These are phyloP conservation scores for Heliornis fulica DNA, from an alignment of 2,113 vertebrate genomes.

Conservation along the genomic window DNA sequence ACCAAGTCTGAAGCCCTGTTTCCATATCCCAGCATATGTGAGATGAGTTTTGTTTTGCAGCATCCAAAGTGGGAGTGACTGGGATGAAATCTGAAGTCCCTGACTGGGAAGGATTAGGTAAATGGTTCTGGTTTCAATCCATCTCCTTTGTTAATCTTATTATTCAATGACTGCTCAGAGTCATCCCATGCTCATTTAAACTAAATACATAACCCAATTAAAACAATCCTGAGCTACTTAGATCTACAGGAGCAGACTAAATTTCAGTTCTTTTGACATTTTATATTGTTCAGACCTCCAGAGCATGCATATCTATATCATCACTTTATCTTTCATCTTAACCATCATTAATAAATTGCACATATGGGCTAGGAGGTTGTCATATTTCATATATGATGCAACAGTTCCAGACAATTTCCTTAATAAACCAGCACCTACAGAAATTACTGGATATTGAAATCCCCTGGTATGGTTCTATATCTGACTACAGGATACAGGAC, in stretches of 20 bases:
- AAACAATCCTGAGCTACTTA: constrained; percentile 37
- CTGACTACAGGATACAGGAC: background rate
- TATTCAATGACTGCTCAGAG: constrained; percentile 33
- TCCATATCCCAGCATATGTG: background rate
- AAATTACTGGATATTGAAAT: background rate
- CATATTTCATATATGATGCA: background rate
- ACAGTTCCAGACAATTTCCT: background rate
- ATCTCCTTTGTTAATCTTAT: constrained; percentile 48
- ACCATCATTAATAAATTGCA: background rate
- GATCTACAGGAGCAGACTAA: background rate
- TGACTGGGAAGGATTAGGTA: background rate
- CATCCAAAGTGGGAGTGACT: background rate
- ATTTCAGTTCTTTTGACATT: constrained; percentile 11
- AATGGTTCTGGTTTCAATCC: constrained; percentile 38
- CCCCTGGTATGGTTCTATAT: background rate
- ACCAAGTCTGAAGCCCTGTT: background rate
- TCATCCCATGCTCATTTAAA: constrained; percentile 19
- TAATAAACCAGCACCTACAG: background rate
- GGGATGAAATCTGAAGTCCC: background rate
- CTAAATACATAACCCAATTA: constrained; percentile 63
- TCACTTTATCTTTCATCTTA: background rate
- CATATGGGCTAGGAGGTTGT: background rate
- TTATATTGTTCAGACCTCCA: background rate
- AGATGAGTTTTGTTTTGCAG: background rate
- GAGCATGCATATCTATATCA: background rate